Conservation (phyloP, 2,888 invertebrate species). For the Dryobotodes eremita region DNA sequence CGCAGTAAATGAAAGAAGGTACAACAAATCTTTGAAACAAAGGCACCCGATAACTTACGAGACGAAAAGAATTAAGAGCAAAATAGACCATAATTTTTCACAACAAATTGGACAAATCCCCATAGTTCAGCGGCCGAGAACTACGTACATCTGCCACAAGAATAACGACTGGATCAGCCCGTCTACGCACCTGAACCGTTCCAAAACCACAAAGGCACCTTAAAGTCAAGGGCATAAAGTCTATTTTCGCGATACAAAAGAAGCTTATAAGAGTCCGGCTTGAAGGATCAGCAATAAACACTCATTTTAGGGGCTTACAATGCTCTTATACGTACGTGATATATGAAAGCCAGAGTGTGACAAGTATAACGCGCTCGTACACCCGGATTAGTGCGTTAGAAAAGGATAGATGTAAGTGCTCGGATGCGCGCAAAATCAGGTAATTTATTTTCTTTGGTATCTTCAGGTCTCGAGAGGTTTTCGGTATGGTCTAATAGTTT, state of each 20-base stretch:
- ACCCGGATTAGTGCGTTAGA: constrained; percentile 75
- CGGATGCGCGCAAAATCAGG: constrained; percentile 68
- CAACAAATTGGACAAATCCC: constrained; percentile 74
- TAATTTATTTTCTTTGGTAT: constrained; percentile 73
- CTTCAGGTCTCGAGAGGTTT: constrained; percentile 69
- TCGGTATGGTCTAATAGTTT: constrained; percentile 74
- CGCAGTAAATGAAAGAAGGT: constrained; percentile 28
- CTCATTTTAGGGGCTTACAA: constrained; percentile 86
- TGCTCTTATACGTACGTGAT: constrained; percentile 81
- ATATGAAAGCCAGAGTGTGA: constrained; percentile 83
- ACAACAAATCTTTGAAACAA: constrained; percentile 28
- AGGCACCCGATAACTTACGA: constrained; percentile 43
- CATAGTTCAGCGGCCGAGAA: constrained; percentile 73
- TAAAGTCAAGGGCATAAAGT: constrained; percentile 75
- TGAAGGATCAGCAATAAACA: constrained; percentile 87
- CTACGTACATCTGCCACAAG: constrained; percentile 78
- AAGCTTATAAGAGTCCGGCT: constrained; percentile 77
- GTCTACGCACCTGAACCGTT: constrained; percentile 82
- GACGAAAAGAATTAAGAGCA: constrained; percentile 62
- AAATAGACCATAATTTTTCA: constrained; percentile 58
- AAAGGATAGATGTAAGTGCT: constrained; percentile 72
- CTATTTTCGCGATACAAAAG: constrained; percentile 70
- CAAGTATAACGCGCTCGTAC: constrained; percentile 74
- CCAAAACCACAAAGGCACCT: constrained; percentile 66
- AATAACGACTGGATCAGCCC: constrained; percentile 83